These are phyloP conservation scores for Podarcis muralis DNA, from an alignment of 2,113 vertebrate genomes.

Conservation along the genomic window DNA sequence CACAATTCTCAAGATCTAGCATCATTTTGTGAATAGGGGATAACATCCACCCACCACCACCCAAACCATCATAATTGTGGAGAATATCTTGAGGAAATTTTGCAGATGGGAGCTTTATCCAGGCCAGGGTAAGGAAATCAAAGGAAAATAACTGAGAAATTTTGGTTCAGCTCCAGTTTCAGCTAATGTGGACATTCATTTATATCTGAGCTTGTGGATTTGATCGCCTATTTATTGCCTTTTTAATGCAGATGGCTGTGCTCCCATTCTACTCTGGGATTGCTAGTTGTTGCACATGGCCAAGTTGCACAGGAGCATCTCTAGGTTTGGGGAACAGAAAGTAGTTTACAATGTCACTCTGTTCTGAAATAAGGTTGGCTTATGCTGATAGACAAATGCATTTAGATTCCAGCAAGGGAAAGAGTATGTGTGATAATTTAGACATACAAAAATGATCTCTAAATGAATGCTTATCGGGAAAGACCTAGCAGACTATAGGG, in stretches of 20 bases:
- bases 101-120: too few species aligned
- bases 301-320: too few species aligned
- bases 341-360: background rate
- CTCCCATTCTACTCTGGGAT: background rate
- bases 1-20: too few species aligned
- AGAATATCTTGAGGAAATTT: too few species aligned
- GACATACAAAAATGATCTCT: background rate
- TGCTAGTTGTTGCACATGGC: background rate
- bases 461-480: conserved; percentile 2
- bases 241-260: background rate
- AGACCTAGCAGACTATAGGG: conserved; percentile 16
- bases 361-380: background rate
- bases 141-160: background rate
- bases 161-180: background rate
- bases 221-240: background rate
- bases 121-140: background rate
- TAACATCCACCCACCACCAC: too few species aligned
- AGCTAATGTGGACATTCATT: background rate
- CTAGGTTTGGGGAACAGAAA: background rate
- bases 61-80: too few species aligned
- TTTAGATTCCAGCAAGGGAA: background rate
- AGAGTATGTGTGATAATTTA: background rate
- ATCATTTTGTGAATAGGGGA: too few species aligned
- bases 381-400: background rate
- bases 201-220: background rate